A percentile compares a stretch with the other conserved stretches of the same genome.
Evolutionary conservation across 2,888 invertebrate genomes (phyloP).

Genomic region (Mythimna impura): DNA sequence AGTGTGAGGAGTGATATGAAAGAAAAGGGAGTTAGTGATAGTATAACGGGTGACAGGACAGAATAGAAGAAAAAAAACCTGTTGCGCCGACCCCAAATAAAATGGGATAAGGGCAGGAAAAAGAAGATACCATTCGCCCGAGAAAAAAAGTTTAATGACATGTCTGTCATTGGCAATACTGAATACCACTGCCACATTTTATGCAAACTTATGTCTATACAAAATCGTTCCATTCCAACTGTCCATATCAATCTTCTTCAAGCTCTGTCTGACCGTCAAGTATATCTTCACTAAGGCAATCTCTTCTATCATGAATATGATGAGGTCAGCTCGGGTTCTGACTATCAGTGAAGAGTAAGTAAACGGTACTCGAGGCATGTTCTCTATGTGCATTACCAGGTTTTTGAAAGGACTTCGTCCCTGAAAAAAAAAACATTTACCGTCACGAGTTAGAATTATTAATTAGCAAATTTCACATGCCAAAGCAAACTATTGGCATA

Average conservation of each 20-base stretch:
- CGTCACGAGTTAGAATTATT: no score
- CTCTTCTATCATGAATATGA: conserved; percentile 14
- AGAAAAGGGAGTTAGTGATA: no score
- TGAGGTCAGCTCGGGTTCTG: conserved; percentile 35
- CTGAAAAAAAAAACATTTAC: conserved; percentile 9
- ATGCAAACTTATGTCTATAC: conserved; percentile 31
- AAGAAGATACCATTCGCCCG: background rate
- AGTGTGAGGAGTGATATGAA: no score
- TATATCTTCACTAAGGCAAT: conserved; percentile 28
- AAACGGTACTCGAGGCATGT: conserved; percentile 43
- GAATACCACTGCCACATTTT: background rate
- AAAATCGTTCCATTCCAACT: conserved; percentile 38
- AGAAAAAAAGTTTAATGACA: background rate
- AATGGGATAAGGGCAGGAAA: no score
- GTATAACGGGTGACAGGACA: no score
- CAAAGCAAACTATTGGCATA: no score
- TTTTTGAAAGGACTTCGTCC: conserved; percentile 40
- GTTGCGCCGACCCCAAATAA: no score
- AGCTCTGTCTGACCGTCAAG: conserved; percentile 20
- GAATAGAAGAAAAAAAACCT: no score
- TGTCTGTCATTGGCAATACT: background rate
- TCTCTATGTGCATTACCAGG: conserved; percentile 38
- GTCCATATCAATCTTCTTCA: conserved; percentile 42
- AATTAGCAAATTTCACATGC: no score
- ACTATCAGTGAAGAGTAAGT: conserved; percentile 49